These are phyloP conservation scores for Buceros bicornis DNA, from an alignment of 2,797 vertebrate species.

Conservation along the genomic window DNA sequence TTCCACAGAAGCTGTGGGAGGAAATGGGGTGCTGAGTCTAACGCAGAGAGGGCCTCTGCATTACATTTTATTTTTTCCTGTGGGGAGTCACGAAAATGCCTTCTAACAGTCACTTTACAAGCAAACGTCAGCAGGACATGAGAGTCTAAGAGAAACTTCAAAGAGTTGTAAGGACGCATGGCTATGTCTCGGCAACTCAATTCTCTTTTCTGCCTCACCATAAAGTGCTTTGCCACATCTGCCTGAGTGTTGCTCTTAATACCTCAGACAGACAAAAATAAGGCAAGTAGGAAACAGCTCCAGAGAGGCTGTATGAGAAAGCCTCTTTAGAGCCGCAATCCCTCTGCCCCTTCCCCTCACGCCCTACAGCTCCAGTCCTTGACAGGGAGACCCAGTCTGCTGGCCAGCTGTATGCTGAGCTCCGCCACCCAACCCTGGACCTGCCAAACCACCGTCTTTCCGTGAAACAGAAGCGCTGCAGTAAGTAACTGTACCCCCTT, in stretches of 20 bases:
- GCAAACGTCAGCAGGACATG: neutral
- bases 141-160: neutral
- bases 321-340: neutral
- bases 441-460: neutral
- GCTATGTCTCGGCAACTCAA: rapidly evolving
- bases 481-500: neutral
- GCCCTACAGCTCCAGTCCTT: neutral
- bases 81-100: neutral
- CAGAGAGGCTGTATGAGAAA: neutral
- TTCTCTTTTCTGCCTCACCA: neutral
- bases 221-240: neutral
- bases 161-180: neutral
- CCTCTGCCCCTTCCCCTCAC: too few species aligned
- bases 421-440: neutral
- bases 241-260: neutral
- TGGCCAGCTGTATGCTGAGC: neutral
- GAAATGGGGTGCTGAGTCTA: neutral
- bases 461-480: neutral
- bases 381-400: neutral
- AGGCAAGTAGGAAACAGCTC: neutral
- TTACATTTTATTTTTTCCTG: neutral
- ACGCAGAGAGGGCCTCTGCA: rapidly evolving
- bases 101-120: neutral
- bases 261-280: neutral
- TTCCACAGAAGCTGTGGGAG: neutral